Conservation (phyloP, 2,888 invertebrate species). For the Steromphala cineraria region DNA sequence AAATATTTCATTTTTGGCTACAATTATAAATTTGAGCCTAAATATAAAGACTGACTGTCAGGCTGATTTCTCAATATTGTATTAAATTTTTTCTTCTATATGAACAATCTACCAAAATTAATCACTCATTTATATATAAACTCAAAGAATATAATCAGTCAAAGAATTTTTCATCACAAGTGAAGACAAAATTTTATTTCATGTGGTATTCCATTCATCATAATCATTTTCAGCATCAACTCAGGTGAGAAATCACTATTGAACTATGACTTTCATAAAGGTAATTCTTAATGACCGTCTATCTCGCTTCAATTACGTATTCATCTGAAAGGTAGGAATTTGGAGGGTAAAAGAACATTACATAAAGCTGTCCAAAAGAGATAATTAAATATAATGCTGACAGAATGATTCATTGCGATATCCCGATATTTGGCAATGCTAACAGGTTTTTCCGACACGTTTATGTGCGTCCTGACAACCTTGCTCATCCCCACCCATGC, state of each 20-base stretch:
- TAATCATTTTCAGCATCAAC: background rate
- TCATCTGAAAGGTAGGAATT: background rate
- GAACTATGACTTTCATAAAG: background rate
- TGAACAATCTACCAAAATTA: too few species aligned
- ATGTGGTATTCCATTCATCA: too few species aligned
- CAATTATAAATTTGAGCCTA: too few species aligned
- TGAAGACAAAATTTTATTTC: too few species aligned
- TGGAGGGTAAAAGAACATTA: background rate
- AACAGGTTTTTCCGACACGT: background rate
- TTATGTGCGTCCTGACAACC: conserved; percentile 9
- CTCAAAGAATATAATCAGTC: too few species aligned
- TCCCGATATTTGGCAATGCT: background rate
- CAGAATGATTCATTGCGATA: conserved; percentile 14
- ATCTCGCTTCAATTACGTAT: background rate
- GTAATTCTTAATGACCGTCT: too few species aligned
- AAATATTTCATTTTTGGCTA: too few species aligned
- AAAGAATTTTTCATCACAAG: too few species aligned
- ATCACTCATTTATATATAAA: too few species aligned
- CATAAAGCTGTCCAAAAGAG: conserved; percentile 1
- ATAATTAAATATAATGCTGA: conserved; percentile 4
- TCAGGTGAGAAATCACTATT: background rate
- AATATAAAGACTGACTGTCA: too few species aligned
- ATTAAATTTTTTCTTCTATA: too few species aligned
- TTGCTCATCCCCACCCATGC: background rate
- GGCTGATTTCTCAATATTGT: too few species aligned